Evolutionary conservation across 2,888 invertebrate species (phyloP), one percentile per base, ranked within the genome.

Genomic region (Drosophila mimetica): DNA sequence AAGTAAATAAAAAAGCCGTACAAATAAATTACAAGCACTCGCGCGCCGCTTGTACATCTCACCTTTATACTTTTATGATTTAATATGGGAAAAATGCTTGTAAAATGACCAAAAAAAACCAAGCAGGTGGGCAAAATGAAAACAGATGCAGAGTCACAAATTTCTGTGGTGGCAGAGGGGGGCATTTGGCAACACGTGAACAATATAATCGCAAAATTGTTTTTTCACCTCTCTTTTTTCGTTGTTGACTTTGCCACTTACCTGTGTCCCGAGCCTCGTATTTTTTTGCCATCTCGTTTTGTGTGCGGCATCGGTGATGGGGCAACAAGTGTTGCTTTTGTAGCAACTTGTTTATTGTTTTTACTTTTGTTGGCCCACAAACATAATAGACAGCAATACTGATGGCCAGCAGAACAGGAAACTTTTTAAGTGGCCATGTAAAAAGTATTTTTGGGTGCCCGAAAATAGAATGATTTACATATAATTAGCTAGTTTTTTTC

Each of bases 81-180:
- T 86, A 88, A 88, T 88, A 86, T 84, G 87, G 81, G 84, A 86
- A 86, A 86, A 81, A 76, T 60, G 52, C 67, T 50, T 58, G 75
- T 52, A 74, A 46, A 65, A 20, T 69, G 59, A n/a, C 77, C 71
- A 54, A 78, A 71, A 83, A 22, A 25, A 25, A 25, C 25, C 18
- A n/a, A 52, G 16, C 55, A 20, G 51, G 5, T 25, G 9, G 25
- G 25, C 9, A 20, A 39, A 32, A 41, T 53, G 54, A 69, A 63
- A 63, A 63, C 63, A 63, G 69, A 69, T 52, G 63, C 63, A 63
- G 47, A 60, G 59, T 53, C 72, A 60, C 50, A 28, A 30, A 25
- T 28, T 44, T 44, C 16, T 44, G 9, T 34, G 53, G 44, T 9
- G 28, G n/a, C n/a, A 5, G 42, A 7, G 34, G 71, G 20, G 8